A percentile compares a stretch with the other conserved stretches of the same genome.
These are phyloP conservation scores for Drosophila cardini DNA, from an alignment of 1,140 invertebrate species.

Conservation along the genomic window DNA sequence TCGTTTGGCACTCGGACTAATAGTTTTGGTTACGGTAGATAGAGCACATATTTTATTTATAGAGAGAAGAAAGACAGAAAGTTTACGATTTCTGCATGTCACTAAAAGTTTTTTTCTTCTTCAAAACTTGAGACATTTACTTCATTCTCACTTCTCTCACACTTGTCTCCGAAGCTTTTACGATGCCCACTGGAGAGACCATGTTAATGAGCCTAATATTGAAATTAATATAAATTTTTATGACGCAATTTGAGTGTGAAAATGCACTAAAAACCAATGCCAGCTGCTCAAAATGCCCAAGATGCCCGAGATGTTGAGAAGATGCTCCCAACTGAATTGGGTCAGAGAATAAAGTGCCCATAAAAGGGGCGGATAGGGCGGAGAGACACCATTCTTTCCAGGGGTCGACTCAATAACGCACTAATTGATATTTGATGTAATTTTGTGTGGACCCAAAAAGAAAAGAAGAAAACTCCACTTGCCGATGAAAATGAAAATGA, in stretches of 20 bases:
- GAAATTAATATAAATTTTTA: constrained; percentile 80
- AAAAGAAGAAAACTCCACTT: constrained; percentile 37
- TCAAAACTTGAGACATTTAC: constrained; percentile 16
- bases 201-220: constrained; percentile 74
- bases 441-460: constrained; percentile 27
- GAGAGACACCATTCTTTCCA: constrained; percentile 11
- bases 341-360: constrained; percentile 64
- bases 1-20: constrained; percentile 32
- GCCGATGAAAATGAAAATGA: constrained; percentile 14
- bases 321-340: constrained; percentile 45
- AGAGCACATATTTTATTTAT: constrained; percentile 64
- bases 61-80: constrained; percentile 19
- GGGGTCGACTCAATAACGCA: constrained; percentile 40
- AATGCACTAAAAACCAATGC: constrained; percentile 57
- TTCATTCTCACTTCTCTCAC: constrained; percentile 2
- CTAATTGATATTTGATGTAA: constrained; percentile 79
- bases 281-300: constrained; percentile 40
- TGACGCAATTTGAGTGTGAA: constrained; percentile 61
- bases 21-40: constrained; percentile 42
- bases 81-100: constrained; percentile 45
- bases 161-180: constrained; percentile 33
- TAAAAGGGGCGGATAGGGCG: constrained; percentile 34
- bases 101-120: constrained; percentile 19
- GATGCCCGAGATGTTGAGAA: not conserved
- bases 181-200: constrained; percentile 47